Evolutionary conservation across 1,140 invertebrate species (phyloP).

Genomic region (Aphaenogaster floridana): DNA sequence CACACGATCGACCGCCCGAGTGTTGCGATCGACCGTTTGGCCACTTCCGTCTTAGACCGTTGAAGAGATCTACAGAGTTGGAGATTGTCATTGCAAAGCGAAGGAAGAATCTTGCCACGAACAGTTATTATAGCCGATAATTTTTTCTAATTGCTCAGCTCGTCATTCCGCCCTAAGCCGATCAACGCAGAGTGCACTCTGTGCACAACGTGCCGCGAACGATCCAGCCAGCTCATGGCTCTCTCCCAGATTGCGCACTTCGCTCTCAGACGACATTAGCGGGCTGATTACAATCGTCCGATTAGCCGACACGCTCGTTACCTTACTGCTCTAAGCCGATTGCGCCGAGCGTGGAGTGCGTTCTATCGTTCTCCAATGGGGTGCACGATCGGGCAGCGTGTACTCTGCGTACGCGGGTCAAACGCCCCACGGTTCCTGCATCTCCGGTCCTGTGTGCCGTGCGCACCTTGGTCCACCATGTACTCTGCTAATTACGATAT

Average conservation of each 20-base stretch:
- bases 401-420: not conserved
- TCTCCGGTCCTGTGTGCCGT: not conserved
- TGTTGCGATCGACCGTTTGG: no score
- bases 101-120: not conserved
- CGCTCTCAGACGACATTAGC: conserved; percentile 44
- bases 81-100: no score
- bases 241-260: not conserved
- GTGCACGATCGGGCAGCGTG: not conserved
- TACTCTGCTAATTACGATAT: conserved; percentile 41
- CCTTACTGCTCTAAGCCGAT: conserved; percentile 26
- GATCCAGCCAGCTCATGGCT: not conserved
- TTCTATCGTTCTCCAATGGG: conserved; percentile 31
- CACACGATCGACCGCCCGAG: no score
- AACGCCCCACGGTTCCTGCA: not conserved
- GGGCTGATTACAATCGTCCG: conserved; percentile 42
- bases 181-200: not conserved
- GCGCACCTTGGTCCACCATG: conserved; percentile 5
- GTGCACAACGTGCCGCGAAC: not conserved
- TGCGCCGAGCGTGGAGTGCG: not conserved
- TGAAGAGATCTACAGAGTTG: no score
- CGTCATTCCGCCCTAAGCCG: not conserved
- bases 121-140: not conserved
- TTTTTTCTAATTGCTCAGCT: conserved; percentile 6
- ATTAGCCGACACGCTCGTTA: conserved; percentile 32
- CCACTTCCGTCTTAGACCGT: no score